Base-by-base conservation (phyloP, 2,888 invertebrate genomes). In the Teleogryllus oceanicus region DNA sequence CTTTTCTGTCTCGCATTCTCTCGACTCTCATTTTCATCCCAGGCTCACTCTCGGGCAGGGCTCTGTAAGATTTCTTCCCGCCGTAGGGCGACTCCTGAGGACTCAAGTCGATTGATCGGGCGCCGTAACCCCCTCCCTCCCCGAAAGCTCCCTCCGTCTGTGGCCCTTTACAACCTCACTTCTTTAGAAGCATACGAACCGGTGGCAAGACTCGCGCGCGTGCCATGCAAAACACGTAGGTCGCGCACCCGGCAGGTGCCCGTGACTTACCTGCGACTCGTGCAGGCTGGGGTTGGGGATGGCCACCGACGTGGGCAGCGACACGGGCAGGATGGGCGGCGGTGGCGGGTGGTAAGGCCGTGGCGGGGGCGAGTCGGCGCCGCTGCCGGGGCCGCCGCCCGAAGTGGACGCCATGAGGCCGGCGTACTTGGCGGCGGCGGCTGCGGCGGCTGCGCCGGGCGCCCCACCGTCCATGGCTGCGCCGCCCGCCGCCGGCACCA, bases 261-360 rank as follows among this genome's bases (percentile, higher is more conserved):
- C 62, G 8, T 62, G 16, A n/a, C 62, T 62, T 62, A 62, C 62
- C 89, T 96, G 95, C 87, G 95, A 95, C 90, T 96, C 95, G 90
- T 97, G 96, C 84, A 98, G 91, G 86, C 96, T 95, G 81, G 98
- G 98, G 88, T 98, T 98, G 82, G 97, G 96, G 87, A 98, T 97
- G 87, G 98, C 97, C 86, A 98, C 97, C 82, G 96, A 95, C 82
- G 97, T 98, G 84, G 97, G 97, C 87, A 97, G 90, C 85, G 96
- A 94, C 83, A 94, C 93, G 84, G 94, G 94, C 89, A 96, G 91
- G 89, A 96, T 94, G 81, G 96, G 94, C 79, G 94, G 94, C 84
- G 91, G 92, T 85, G 91, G 88, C 74, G 92, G 92, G 87, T 93
- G 92, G 87, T 93, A 89, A 85, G 93, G 91, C 85, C 94, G 91